Conservation (phyloP, 2,113 vertebrate species). For the Psilopsiagon aymara region DNA sequence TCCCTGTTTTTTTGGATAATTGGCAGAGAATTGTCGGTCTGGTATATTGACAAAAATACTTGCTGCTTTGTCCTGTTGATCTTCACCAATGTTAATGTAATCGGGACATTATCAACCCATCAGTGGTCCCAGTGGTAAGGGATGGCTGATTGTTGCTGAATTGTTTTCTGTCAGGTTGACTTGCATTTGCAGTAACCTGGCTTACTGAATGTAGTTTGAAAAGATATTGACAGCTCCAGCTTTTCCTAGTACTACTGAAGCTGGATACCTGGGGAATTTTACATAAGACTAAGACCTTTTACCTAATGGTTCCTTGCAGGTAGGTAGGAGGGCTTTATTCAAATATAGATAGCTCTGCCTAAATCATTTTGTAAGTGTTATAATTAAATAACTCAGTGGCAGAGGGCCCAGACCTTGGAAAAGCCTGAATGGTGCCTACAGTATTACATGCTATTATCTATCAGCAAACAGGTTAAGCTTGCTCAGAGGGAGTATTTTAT, state of each 20-base stretch:
- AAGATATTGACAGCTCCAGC: neutral
- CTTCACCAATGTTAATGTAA: neutral
- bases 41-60: neutral
- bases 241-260: neutral
- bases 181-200: neutral
- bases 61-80: neutral
- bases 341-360: slow-evolving; percentile 60
- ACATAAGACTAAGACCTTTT: slow-evolving; percentile 29
- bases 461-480: slow-evolving; percentile 73
- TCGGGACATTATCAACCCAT: rapidly evolving
- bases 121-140: neutral
- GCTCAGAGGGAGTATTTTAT: slow-evolving; percentile 64
- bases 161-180: neutral
- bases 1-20: neutral
- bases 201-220: neutral
- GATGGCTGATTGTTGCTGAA: neutral
- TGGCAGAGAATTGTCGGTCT: neutral
- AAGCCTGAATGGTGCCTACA: slow-evolving; percentile 46
- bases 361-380: slow-evolving; percentile 57
- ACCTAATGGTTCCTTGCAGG: slow-evolving; percentile 42
- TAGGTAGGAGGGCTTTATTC: slow-evolving; percentile 63
- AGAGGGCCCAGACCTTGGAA: slow-evolving; percentile 51
- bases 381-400: slow-evolving; percentile 65
- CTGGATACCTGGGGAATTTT: slow-evolving; percentile 31
- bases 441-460: slow-evolving; percentile 57